Evolutionary conservation across 2,888 invertebrate genomes (phyloP), one percentile per base, ranked within the genome.

Genomic region (Gymnosoma rotundatum): DNA sequence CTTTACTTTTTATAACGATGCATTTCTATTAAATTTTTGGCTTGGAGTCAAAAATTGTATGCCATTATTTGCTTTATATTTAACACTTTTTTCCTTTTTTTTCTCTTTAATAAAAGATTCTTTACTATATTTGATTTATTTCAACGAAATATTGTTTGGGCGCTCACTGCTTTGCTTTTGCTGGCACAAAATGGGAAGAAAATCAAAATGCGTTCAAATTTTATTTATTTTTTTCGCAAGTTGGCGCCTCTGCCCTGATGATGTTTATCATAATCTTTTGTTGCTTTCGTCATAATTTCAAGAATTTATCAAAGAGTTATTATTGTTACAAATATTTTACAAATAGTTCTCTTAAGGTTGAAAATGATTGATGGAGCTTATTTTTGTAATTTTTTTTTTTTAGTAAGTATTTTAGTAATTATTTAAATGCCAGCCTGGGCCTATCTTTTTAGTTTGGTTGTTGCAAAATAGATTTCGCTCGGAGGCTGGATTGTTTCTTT

Each of bases 11-110:
- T 38, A 16, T 61, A 60, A 56, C 54, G 21, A 67, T 74, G 61
- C 70, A 66, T 25, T 67, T 78, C 54, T 82, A 70, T 42, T 61
- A 36, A 58, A 54, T 83, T 79, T 86, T 86, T 85, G 86, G 86
- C 83, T 87, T 63, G 58, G 63, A 48, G 79, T 86, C 83, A 86
- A 83, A 73, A 67, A 64, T 61, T 18, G 1, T 52, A 36, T 21
- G 38, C 45, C 25, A 48, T 7, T 52, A 61, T 78, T 78, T 74
- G 54, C 79, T 66, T 61, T 20, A 38, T 20, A 54, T 20, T n/a
- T 48, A 48, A 4, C 16, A 48, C 21, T n/a, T n/a, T n/a, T n/a
- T n/a, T n/a, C 38, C 7, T 18, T 67, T 52, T 52, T 58, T 66
- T 56, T 56, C 45, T 69, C 14, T 25, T 74, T 56, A 52, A 56